Percentiles rank a stretch among this genome's conserved stretches.
Conservation (phyloP, 92 coral and sea anemone genomes). For the Montipora capitata region DNA sequence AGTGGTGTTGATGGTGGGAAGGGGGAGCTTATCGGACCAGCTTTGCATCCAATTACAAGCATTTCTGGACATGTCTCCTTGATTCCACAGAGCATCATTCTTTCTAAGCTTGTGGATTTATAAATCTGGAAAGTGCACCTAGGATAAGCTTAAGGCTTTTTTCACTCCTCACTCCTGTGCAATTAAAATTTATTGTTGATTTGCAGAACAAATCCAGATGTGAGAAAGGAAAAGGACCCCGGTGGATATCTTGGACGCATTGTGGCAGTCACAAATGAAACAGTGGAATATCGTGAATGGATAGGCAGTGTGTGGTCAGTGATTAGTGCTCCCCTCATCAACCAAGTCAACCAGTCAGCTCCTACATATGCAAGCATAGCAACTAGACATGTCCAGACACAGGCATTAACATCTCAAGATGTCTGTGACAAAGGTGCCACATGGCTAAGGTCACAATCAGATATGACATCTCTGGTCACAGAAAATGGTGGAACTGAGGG, state of each 20-base stretch:
- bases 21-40: too few species aligned
- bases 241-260: conserved; percentile 89
- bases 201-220: conserved; percentile 36
- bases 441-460: conserved; percentile 72
- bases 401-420: conserved; percentile 17
- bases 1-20: too few species aligned
- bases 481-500: not conserved
- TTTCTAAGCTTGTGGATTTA: too few species aligned
- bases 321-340: conserved; percentile 28
- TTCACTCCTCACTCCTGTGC: too few species aligned
- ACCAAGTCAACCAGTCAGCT: conserved; percentile 37
- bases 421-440: conserved; percentile 23
- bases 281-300: conserved; percentile 90
- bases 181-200: not conserved
- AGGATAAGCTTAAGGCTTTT: too few species aligned
- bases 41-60: too few species aligned
- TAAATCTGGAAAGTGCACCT: too few species aligned
- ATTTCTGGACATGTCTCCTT: too few species aligned
- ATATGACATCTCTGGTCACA: conserved; percentile 41
- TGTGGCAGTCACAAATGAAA: conserved; percentile 80
- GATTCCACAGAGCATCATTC: too few species aligned
- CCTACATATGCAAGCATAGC: conserved; percentile 99
- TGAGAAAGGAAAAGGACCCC: conserved; percentile 4
- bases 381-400: conserved; percentile 71
- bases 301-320: conserved; percentile 78